Conservation (phyloP, 2,113 vertebrate species). For the Corythornis madagascariensis region DNA sequence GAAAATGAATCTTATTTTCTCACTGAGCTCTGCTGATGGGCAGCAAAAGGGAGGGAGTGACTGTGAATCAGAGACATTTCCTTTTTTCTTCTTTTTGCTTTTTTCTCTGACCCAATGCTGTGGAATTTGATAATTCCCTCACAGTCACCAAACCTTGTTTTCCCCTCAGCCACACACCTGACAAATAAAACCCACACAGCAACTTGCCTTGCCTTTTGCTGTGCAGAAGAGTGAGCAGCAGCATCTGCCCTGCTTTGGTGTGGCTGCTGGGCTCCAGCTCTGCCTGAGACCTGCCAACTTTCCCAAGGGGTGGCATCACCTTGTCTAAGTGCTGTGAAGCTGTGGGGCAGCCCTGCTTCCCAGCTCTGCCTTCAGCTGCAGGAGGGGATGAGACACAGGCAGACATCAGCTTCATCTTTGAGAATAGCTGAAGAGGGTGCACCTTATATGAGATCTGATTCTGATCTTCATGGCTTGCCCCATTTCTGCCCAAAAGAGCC, state of each 20-base stretch:
- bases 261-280: background rate
- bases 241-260: background rate
- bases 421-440: background rate
- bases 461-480: background rate
- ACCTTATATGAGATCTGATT: background rate
- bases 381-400: background rate
- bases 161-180: background rate
- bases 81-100: background rate
- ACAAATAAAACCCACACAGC: background rate
- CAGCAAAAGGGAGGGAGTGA: background rate
- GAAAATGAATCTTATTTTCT: background rate
- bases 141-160: accelerated
- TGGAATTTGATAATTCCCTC: background rate
- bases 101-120: background rate
- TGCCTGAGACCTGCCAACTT: accelerated
- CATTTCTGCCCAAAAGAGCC: background rate
- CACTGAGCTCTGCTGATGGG: background rate
- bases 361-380: background rate
- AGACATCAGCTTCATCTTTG: background rate
- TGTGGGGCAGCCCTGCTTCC: background rate
- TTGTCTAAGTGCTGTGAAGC: background rate
- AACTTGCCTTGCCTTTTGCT: background rate
- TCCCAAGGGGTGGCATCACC: accelerated
- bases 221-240: background rate
- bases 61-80: background rate